Percentiles rank a stretch among this genome's conserved stretches.
Conservation (phyloP, 1,140 invertebrate species). For the Lasaia peninsularis region DNA sequence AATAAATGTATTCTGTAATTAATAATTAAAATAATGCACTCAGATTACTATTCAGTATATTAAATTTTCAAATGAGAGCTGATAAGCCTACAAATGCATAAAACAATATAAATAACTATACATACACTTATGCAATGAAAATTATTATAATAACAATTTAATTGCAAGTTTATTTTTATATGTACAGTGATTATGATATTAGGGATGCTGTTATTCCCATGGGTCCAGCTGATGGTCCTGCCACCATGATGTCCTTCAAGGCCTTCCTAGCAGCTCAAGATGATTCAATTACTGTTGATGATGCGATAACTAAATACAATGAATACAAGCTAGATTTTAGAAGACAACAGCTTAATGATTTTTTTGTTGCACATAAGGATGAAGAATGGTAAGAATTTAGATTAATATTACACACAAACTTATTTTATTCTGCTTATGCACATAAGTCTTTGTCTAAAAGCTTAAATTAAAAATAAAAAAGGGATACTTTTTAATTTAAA, state of each 20-base stretch:
- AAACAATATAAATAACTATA: no score
- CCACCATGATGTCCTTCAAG: conserved; percentile 98
- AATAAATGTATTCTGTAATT: no score
- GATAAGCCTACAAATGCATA: no score
- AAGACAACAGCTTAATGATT: conserved; percentile 97
- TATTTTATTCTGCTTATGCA: no score
- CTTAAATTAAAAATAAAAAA: no score
- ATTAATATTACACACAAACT: neutral
- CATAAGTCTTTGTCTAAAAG: no score
- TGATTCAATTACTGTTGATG: conserved; percentile 97
- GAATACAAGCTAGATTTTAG: conserved; percentile 99
- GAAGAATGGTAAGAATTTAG: conserved; percentile 94
- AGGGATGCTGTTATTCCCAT: conserved; percentile 71
- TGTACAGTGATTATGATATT: conserved; percentile 30
- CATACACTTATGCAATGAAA: no score
- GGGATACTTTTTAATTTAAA: no score
- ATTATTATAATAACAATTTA: neutral
- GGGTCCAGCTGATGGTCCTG: conserved; percentile 83
- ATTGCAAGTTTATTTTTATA: conserved; percentile 19
- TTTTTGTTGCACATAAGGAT: conserved; percentile 98
- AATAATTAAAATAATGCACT: no score
- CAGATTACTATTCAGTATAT: no score
- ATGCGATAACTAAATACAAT: conserved; percentile 97
- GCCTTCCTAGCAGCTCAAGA: conserved; percentile 97
- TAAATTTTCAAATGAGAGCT: no score